Base-by-base conservation (phyloP, 2,797 vertebrate genomes). In the Periparus ater region DNA sequence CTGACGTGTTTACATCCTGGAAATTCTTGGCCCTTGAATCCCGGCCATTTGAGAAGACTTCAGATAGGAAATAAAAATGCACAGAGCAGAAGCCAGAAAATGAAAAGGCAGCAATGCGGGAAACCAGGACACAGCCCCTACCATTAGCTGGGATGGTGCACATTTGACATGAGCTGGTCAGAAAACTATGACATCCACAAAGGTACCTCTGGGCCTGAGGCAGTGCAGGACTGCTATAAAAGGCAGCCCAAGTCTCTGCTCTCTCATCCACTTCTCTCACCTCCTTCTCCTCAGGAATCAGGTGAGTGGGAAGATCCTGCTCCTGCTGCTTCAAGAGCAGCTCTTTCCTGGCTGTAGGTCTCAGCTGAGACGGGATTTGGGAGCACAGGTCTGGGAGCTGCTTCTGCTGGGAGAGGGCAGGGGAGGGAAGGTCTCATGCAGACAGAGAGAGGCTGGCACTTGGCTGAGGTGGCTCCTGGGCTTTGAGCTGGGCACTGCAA, bases 331-430 rank as follows among this genome's bases (percentile, higher is more conserved):
- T 20, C 22, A 42, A 29, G 29, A 23, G 10, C 44, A 32, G 21
- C 22, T 13, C 50, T 61, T 47, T 34, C 15, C 20, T 54, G 2
- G 3, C 4, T 23, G 32, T 1, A 16, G 12, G 13, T 29, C 40
- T 71, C 7, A 29, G n/a, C 17, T 44, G 32, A 22, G 1, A 7
- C 1, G 5, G 42, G 13, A 22, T n/a, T 13, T 38, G 0, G 1
- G 4, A 47, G 20, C 1, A 2, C 17, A 36, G 70, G 23, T 13
- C 40, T 74, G 22, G 54, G 29, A 58, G 22, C 22, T 42, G 17
- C 11, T 32, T 63, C 26, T 78, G 11, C 5, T 21, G 38, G 38
- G 8, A 47, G 18, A 68, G 10, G 45, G n/a, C 21, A 42, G 34
- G 44, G 34, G 27, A 47, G 25, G 51, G 67, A 57, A 75, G 57